These are phyloP conservation scores for Galerucella calmariensis DNA, from an alignment of 2,888 invertebrate species.

Conservation along the genomic window DNA sequence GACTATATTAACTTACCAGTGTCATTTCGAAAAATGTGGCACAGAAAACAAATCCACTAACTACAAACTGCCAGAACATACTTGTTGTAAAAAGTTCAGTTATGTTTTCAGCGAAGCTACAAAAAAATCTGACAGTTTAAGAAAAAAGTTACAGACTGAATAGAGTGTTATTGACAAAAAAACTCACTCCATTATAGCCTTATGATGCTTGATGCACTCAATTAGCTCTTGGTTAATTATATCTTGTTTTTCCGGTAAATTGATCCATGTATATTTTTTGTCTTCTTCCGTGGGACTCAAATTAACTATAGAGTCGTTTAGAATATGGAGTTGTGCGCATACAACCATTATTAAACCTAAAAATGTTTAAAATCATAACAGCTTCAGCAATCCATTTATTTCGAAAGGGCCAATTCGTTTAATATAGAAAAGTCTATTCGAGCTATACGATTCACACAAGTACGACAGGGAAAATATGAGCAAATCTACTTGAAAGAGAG, in stretches of 20 bases:
- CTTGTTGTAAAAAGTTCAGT: constrained; percentile 41
- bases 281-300: constrained; percentile 7
- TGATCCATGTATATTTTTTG: background rate
- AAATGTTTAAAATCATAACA: background rate
- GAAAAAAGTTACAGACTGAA: too few relatives aligned
- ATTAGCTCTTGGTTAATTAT: constrained; percentile 31
- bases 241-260: constrained; percentile 6
- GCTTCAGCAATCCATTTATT: too few relatives aligned
- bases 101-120: constrained; percentile 44
- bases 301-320: constrained; percentile 61
- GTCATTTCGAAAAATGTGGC: constrained; percentile 61
- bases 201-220: constrained; percentile 41
- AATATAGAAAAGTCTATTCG: too few relatives aligned
- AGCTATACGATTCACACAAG: too few relatives aligned
- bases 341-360: constrained; percentile 44
- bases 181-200: constrained; percentile 43
- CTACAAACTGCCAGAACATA: constrained; percentile 40
- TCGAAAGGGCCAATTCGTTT: too few relatives aligned
- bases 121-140: constrained; percentile 16
- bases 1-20: constrained; percentile 52
- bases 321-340: constrained; percentile 64
- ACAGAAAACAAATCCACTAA: constrained; percentile 59
- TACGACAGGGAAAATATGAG: too few relatives aligned
- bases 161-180: background rate
- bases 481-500: too few relatives aligned